Evolutionary conservation across 2,888 invertebrate genomes (phyloP), one percentile per base, ranked within the genome.

Genomic region (Chloromyia formosa): DNA sequence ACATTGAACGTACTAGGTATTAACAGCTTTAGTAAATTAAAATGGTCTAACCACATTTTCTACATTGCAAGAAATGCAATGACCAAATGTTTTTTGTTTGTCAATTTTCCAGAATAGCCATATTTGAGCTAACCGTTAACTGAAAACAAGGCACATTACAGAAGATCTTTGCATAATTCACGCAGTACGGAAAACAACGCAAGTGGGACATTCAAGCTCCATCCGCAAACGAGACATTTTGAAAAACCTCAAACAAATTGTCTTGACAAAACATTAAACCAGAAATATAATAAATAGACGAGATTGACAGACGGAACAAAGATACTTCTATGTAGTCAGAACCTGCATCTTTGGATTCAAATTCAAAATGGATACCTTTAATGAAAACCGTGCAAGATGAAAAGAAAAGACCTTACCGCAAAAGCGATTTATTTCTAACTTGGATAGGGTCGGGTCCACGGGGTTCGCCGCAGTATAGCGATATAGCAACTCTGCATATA

Each of bases 391-490:
- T 22, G 4, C 27, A 35, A 66, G 66, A 66, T 66, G 66, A 66
- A 66, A 49, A 61, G 35, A 16, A 66, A 66, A 66, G 53, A 62
- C 49, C 45, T 66, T 16, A 66, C 66, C 66, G 16, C 66, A 66
- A 66, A 35, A 49, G 49, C 66, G 45, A 22, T 49, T 49, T 20
- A 66, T 66, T 49, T 49, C 49, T 35, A 35, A 2, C 27, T 49
- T 66, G 23, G 66, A 9, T 16, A 1, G 7, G 18, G 14, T 42
- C 40, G n/a, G 23, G 40, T 18, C 62, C 3, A 22, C 27, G 23
- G 60, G 14, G n/a, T 62, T 62, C 16, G 40, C 40, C 7, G 0
- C 42, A 40, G 14, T 42, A 62, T 35, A 35, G 2, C 3, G 2
- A 35, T 35, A 35, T 35, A 35, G 27, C 7, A 35, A 35, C 27